A percentile compares a stretch with the other conserved stretches of the same genome.
Evolutionary conservation across 37 sponge, comb jelly and placozoan species (phyloP).

Genomic region (Diacarnus erythraeanus): DNA sequence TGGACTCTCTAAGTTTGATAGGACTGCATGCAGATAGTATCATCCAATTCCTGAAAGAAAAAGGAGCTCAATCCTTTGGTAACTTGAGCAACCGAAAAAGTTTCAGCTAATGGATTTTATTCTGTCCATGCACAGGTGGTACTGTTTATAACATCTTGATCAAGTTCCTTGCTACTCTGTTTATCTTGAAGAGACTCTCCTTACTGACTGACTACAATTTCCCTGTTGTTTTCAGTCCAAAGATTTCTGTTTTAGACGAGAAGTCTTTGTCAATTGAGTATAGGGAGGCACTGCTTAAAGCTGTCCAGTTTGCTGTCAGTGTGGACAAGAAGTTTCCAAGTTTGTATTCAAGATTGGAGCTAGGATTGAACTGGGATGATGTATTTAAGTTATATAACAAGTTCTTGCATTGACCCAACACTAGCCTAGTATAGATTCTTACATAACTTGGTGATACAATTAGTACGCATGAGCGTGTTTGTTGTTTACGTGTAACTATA

Average conservation of each 20-base stretch:
- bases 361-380: conserved; percentile 58
- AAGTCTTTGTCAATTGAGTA: not conserved
- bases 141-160: conserved; percentile 11
- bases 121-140: conserved; percentile 5
- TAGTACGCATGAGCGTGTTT: too few relatives aligned
- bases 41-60: conserved; percentile 6
- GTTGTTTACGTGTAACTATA: too few relatives aligned
- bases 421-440: too few relatives aligned
- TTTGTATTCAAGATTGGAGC: conserved; percentile 54
- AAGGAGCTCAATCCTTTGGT: conserved; percentile 74
- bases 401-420: too few relatives aligned
- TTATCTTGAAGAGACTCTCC: conserved; percentile 35
- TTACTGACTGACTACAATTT: not conserved
- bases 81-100: not conserved
- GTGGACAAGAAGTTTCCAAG: conserved; percentile 47
- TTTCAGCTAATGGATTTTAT: not conserved
- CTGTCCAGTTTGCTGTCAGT: conserved; percentile 15
- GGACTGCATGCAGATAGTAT: conserved; percentile 12
- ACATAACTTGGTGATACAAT: too few relatives aligned
- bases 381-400: conserved; percentile 1
- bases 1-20: conserved; percentile 27
- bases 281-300: conserved; percentile 32
- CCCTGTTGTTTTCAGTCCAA: conserved; percentile 24
- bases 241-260: conserved; percentile 3
- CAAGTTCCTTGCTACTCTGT: conserved; percentile 39